phyloP scores from a whole-genome alignment of 2,113 vertebrate species.

The Nothocercus nigrocapillus region DNA sequence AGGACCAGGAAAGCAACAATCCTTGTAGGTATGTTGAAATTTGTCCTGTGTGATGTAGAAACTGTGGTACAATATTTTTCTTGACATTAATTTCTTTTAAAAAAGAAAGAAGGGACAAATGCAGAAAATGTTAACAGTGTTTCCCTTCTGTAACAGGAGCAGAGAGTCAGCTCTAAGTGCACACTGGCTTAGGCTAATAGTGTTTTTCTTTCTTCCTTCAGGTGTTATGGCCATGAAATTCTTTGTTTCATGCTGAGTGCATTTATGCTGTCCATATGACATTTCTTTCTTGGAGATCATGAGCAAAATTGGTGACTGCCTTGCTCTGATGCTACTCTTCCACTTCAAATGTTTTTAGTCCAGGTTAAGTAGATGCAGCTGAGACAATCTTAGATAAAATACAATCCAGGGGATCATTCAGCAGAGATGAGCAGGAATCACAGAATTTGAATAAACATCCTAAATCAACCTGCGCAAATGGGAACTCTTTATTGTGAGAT shows the following conservation, averaged over 20 bases:
- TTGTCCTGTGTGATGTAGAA: neutral
- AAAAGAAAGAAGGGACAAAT: neutral
- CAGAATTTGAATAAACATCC: neutral
- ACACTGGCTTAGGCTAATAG: neutral
- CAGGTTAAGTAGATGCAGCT: neutral
- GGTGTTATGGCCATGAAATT: neutral
- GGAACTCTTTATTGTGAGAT: neutral
- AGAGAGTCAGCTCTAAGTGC: neutral
- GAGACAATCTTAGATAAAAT: neutral
- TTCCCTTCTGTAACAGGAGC: neutral
- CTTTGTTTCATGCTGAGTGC: accelerated
- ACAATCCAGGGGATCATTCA: neutral
- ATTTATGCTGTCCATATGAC: neutral
- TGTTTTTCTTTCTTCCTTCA: neutral
- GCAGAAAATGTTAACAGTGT: accelerated
- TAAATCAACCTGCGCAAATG: neutral
- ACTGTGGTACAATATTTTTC: neutral
- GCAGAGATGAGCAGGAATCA: neutral
- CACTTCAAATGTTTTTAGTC: neutral
- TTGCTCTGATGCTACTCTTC: neutral
- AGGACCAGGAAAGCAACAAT: neutral
- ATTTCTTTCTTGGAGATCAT: neutral
- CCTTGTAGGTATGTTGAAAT: neutral
- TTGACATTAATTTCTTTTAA: neutral
- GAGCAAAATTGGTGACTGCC: neutral